Percentiles rank a stretch among this genome's conserved stretches.
Conservation (phyloP, 2,888 invertebrate species). For the Spilarctia lutea region DNA sequence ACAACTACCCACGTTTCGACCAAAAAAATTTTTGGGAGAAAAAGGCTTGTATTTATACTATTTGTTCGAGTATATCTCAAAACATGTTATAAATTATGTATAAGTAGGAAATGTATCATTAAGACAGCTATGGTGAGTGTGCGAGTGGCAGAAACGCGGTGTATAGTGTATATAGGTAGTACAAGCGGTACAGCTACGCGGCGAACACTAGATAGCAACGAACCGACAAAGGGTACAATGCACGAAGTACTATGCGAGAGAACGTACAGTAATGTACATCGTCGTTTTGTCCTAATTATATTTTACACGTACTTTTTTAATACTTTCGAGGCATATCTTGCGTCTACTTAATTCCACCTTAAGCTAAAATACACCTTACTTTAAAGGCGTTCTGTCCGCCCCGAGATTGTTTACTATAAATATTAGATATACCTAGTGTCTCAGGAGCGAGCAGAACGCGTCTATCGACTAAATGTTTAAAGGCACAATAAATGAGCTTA, state of each 20-base stretch:
- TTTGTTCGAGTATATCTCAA: not conserved
- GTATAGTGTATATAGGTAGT: not conserved
- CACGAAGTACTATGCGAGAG: conserved; percentile 82
- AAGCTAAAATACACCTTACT: conserved; percentile 74
- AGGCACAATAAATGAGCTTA: conserved; percentile 81
- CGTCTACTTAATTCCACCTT: conserved; percentile 74
- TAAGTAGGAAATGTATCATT: not conserved
- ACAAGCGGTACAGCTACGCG: conserved; percentile 27
- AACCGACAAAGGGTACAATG: conserved; percentile 79
- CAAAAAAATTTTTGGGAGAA: not conserved
- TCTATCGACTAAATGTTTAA: conserved; percentile 63
- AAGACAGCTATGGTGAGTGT: not conserved
- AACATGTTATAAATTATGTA: not conserved
- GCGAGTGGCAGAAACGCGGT: not conserved
- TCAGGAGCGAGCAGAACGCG: conserved; percentile 52
- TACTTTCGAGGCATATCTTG: conserved; percentile 83
- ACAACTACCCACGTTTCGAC: not conserved
- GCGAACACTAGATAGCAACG: conserved; percentile 62
- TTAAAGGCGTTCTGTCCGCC: conserved; percentile 31
- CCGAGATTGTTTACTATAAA: conserved; percentile 37
- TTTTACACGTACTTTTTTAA: conserved; percentile 81
- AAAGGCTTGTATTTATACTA: not conserved
- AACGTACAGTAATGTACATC: conserved; percentile 84
- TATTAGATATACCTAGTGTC: conserved; percentile 34
- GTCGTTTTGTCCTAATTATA: conserved; percentile 77